Evolutionary conservation across 2,888 invertebrate genomes (phyloP), one percentile per base, ranked within the genome.

Genomic region (Ormyrus nitidulus): DNA sequence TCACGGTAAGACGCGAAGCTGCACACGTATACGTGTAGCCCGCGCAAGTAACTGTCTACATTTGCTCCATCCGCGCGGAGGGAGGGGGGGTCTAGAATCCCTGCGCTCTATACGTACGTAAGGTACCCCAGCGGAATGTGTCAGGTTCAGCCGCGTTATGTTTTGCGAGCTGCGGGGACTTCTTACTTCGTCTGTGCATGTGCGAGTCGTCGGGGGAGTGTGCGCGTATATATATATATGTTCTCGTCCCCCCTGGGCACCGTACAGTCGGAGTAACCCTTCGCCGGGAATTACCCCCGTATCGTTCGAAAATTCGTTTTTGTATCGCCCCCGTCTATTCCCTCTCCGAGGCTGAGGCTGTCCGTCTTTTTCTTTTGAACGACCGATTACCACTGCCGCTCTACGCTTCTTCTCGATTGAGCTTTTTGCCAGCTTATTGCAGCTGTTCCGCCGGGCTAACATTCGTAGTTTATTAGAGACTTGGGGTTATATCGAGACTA

Each of bases 141-240:
- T 88, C 88, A 88, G 84, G 77, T 85, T 86, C 88, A 88, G 86
- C 85, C 83, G 84, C 84, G 84, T 85, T 58, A 84, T 85, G 87
- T 87, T 88, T 87, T 87, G 86, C 85, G 71, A 83, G 84, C 79
- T 3, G 81, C 83, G 65, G 10, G n/a, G 59, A 59, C n/a, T 34
- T 68, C 44, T 54, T 68, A 77, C 81, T 80, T 80, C 80, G 62
- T 82, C 82, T 78, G 81, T 4, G 34, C 34, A 34, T 34, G 34
- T 34, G 34, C 34, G 34, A 34, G 34, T 34, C 3, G 34, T 34
- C 34, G 4, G 34, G 34, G 34, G 34, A 72, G 77, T 71, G 19
- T 61, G 34, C 11, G 53, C 44, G 44, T 64, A 54, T 64, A 54
- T 64, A 54, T 64, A 54, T 56, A 46, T 13, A n/a, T 13, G 19